phyloP scores from a whole-genome alignment of 2,797 vertebrate species.

The Ceyx erithaca region DNA sequence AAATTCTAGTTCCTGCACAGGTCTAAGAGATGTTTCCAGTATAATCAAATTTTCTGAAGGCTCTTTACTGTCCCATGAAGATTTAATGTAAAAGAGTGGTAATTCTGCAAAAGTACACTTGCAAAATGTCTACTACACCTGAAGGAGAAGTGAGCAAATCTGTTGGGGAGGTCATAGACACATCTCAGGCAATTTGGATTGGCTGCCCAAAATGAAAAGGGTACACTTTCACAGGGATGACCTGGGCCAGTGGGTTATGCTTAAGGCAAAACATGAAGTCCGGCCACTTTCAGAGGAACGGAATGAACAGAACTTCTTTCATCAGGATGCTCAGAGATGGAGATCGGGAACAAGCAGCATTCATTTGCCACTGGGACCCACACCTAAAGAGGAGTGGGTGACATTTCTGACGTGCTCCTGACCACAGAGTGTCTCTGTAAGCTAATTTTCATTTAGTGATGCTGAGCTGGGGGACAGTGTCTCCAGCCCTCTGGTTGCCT shows the following conservation, averaged over 20 bases:
- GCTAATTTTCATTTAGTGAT: neutral
- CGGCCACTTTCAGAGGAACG: neutral
- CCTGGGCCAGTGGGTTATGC: neutral
- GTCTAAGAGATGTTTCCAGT: neutral
- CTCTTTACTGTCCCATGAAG: neutral
- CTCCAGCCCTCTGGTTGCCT: fast-evolving
- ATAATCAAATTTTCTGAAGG: neutral
- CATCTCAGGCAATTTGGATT: neutral
- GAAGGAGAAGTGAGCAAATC: neutral
- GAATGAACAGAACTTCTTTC: neutral
- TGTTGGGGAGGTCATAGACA: neutral
- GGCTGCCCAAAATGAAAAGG: neutral
- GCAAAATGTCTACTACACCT: neutral
- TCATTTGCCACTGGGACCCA: neutral
- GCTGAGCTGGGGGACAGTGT: neutral
- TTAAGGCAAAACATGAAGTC: neutral
- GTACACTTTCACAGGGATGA: neutral
- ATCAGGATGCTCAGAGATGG: neutral
- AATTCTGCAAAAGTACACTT: neutral
- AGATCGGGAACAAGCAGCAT: neutral
- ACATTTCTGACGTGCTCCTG: neutral
- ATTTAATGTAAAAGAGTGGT: neutral
- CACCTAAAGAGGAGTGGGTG: no score
- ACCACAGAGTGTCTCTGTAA: neutral
- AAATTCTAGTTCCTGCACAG: neutral